Conservation (phyloP, 2,888 invertebrate genomes). For the Drosophila flavopinicola region DNA sequence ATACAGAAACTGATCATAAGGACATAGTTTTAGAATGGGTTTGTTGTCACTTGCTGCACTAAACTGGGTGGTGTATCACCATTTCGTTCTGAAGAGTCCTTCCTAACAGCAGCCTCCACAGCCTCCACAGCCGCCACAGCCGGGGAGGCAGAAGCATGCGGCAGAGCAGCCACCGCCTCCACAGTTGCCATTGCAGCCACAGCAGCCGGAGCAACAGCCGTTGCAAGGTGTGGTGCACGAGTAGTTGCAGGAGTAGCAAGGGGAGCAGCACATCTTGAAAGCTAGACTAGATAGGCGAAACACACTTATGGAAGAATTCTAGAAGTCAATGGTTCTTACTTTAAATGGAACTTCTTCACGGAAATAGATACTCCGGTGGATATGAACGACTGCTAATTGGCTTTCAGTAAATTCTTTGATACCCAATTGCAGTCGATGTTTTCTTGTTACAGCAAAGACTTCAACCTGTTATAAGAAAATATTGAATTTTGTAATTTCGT, state of each 20-base stretch:
- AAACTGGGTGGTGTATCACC: background rate
- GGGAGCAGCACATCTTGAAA: slow-evolving; percentile 9
- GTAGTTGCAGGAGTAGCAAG: slow-evolving; percentile 22
- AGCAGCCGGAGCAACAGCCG: slow-evolving; percentile 22
- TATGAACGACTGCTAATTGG: background rate
- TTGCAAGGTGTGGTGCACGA: slow-evolving; percentile 23
- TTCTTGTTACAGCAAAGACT: background rate
- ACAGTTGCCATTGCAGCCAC: slow-evolving; percentile 23
- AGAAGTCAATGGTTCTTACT: background rate
- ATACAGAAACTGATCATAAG: background rate
- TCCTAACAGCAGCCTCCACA: slow-evolving; percentile 5
- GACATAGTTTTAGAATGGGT: no score
- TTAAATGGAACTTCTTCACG: slow-evolving; percentile 9
- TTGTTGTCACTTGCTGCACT: no score
- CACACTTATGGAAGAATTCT: no score
- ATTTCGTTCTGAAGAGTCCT: slow-evolving; percentile 5
- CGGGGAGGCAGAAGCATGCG: slow-evolving; percentile 1
- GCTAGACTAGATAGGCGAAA: background rate
- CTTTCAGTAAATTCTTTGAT: background rate
- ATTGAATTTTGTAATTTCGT: no score
- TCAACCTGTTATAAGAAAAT: background rate
- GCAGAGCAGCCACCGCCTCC: slow-evolving; percentile 9
- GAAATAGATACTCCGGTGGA: slow-evolving; percentile 17
- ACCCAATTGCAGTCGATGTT: background rate
- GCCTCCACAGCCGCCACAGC: background rate